Conservation (phyloP, 2,113 vertebrate genomes). For the Tringa solitaria region DNA sequence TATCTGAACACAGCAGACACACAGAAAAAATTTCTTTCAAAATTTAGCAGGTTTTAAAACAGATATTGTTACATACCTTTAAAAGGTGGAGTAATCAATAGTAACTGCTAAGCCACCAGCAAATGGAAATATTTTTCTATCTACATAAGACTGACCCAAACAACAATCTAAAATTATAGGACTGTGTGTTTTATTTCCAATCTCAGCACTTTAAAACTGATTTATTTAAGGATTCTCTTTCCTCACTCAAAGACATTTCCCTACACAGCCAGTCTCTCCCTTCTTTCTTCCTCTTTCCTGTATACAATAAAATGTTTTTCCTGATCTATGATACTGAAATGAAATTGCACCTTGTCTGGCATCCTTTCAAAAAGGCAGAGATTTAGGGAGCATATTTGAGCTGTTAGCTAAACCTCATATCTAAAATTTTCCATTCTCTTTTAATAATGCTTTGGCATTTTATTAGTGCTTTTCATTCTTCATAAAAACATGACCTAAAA, state of each 20-base stretch:
- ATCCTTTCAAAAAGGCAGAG: neutral
- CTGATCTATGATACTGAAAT: neutral
- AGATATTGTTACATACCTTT: neutral
- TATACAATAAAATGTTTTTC: neutral
- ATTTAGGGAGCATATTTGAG: neutral
- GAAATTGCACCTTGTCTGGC: neutral
- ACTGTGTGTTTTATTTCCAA: neutral
- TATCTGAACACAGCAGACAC: too few species aligned
- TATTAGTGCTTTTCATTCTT: neutral
- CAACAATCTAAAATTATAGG: neutral
- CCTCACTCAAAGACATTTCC: neutral
- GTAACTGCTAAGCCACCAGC: neutral
- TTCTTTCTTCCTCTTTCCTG: neutral
- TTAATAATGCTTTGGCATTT: neutral
- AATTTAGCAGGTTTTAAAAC: neutral
- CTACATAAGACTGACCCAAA: neutral
- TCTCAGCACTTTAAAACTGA: neutral
- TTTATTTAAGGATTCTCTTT: neutral
- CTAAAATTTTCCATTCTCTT: neutral
- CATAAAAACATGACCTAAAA: neutral
- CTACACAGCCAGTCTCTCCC: neutral
- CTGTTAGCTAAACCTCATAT: neutral
- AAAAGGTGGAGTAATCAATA: neutral
- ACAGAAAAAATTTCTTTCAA: too few species aligned
- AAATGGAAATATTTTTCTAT: neutral